Evolutionary conservation across 2,113 vertebrate species (phyloP).

Genomic region (Edolisoma coerulescens): DNA sequence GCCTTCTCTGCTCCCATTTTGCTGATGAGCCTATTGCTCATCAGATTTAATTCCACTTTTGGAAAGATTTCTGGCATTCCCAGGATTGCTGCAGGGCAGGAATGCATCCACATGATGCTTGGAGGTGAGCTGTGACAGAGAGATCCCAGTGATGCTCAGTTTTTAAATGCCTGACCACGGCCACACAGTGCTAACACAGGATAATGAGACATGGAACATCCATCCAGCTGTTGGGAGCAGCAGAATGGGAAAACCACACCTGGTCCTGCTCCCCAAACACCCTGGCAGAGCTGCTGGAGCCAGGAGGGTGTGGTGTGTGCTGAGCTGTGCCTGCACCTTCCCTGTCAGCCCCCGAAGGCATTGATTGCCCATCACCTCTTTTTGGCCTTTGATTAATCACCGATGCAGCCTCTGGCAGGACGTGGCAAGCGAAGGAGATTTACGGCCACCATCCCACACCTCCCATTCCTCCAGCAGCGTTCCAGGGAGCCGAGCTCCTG

Average conservation of each 20-base stretch:
- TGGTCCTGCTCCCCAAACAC: not conserved
- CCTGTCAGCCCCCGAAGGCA: not conserved
- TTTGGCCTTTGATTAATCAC: not conserved
- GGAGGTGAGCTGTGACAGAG: not conserved
- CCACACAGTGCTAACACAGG: not conserved
- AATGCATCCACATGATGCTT: fast-evolving
- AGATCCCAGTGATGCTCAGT: not conserved
- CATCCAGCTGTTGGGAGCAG: not conserved
- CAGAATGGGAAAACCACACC: not conserved
- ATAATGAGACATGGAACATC: fast-evolving
- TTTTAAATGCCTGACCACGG: not conserved
- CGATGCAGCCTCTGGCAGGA: not conserved
- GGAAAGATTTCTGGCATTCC: not conserved
- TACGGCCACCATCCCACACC: not conserved
- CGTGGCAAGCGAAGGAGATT: not conserved
- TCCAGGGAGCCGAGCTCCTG: fast-evolving
- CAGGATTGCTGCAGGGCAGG: not conserved
- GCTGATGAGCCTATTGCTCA: not conserved
- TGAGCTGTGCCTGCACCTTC: not conserved
- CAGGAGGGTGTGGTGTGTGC: not conserved
- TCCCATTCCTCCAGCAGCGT: not conserved
- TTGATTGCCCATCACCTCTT: not conserved
- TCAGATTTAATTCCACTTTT: not conserved
- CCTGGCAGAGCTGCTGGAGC: not conserved
- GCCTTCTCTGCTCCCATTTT: not conserved